These are phyloP conservation scores for Zoanthus gigantus DNA, from an alignment of 92 coral and sea anemone species.

Conservation along the genomic window DNA sequence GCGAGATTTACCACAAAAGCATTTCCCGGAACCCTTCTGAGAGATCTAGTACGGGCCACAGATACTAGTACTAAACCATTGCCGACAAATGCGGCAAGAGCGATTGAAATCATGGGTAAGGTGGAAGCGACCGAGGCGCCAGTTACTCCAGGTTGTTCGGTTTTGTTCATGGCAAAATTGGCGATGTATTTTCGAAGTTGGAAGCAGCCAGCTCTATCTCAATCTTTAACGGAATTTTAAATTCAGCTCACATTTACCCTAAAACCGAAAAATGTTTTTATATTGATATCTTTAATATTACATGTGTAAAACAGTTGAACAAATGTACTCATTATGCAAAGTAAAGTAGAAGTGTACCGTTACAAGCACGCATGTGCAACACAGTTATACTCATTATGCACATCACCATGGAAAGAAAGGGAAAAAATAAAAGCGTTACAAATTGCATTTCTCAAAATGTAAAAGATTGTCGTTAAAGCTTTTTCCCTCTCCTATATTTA, in stretches of 20 bases:
- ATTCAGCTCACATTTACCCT: not conserved
- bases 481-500: too few relatives aligned
- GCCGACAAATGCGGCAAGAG: conserved; percentile 73
- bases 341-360: too few relatives aligned
- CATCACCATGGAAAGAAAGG: too few relatives aligned
- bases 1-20: conserved; percentile 76
- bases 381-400: too few relatives aligned
- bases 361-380: too few relatives aligned
- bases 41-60: conserved; percentile 68
- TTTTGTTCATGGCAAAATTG: conserved; percentile 13
- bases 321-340: too few relatives aligned
- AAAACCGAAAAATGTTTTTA: not conserved
- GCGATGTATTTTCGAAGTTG: not conserved
- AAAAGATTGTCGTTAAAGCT: too few relatives aligned
- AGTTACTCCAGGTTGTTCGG: conserved; percentile 45
- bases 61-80: conserved; percentile 72
- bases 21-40: conserved; percentile 76
- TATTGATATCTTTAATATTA: too few relatives aligned
- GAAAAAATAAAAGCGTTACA: too few relatives aligned
- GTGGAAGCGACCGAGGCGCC: conserved; percentile 58
- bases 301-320: too few relatives aligned
- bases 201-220: not conserved
- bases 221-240: not conserved
- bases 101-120: conserved; percentile 77
- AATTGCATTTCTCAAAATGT: too few relatives aligned